Conservation (phyloP, 1,140 invertebrate genomes). For the Drosophila murphyi region DNA sequence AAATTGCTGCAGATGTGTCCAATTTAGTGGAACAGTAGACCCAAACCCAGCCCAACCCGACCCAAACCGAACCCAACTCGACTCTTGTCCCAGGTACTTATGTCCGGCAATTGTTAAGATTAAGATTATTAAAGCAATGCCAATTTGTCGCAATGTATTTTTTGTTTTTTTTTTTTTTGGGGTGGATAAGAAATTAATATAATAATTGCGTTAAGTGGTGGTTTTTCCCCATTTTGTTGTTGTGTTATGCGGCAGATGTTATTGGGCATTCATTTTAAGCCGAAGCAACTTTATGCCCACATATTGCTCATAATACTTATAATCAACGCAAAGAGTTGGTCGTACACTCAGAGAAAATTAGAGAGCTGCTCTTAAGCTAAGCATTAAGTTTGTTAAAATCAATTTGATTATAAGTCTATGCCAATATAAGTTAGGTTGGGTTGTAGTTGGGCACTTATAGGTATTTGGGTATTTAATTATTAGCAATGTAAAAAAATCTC, state of each 20-base stretch:
- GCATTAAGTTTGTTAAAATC: no score
- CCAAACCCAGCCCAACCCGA: constrained; percentile 28
- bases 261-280: neutral
- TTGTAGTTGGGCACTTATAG: no score
- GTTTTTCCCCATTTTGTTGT: constrained; percentile 48
- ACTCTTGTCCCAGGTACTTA: constrained; percentile 40
- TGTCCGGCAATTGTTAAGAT: constrained; percentile 47
- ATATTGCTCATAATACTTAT: neutral
- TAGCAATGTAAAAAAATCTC: no score
- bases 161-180: constrained; percentile 7
- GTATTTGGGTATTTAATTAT: no score
- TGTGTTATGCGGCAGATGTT: constrained; percentile 23
- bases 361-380: no score
- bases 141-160: constrained; percentile 5
- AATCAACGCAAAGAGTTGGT: neutral
- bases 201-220: constrained; percentile 80
- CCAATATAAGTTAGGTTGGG: no score
- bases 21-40: constrained; percentile 77
- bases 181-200: constrained; percentile 68
- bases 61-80: constrained; percentile 20
- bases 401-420: no score
- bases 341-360: no score
- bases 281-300: neutral
- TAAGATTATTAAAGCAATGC: constrained; percentile 12
- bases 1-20: constrained; percentile 78